A percentile compares a stretch with the other conserved stretches of the same genome.
phyloP scores from a whole-genome alignment of 2,113 vertebrate genomes.

The Elaphurus davidianus region DNA sequence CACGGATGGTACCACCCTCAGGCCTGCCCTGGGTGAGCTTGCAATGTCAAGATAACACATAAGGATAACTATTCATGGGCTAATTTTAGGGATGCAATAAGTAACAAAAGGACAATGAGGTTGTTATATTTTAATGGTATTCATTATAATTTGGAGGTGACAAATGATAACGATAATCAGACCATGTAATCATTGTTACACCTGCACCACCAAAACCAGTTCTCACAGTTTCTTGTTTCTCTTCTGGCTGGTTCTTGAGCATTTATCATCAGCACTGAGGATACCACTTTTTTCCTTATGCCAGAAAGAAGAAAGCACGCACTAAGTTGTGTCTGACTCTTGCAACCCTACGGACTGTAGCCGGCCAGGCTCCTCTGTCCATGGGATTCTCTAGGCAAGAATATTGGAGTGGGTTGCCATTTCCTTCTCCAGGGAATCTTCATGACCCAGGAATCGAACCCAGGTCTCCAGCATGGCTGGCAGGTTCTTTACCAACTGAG shows the following conservation, averaged over 20 bases:
- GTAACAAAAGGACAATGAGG: not conserved
- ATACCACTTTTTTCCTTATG: not conserved
- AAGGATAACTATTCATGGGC: not conserved
- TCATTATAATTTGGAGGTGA: not conserved
- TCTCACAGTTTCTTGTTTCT: not conserved
- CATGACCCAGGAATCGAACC: not conserved
- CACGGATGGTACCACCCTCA: not conserved
- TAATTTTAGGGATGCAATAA: not conserved
- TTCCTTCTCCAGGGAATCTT: not conserved
- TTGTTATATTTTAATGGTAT: slow-evolving; percentile 1
- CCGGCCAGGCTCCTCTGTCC: not conserved
- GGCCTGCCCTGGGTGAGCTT: not conserved
- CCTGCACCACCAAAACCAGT: not conserved
- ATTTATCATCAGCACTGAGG: not conserved
- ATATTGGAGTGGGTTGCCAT: not conserved
- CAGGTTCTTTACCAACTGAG: not conserved
- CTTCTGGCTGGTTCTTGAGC: not conserved
- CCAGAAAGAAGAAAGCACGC: not conserved
- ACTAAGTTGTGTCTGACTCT: not conserved
- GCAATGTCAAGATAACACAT: not conserved
- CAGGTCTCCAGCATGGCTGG: not conserved
- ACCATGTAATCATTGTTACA: not conserved
- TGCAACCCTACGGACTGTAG: not conserved
- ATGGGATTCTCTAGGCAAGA: not conserved
- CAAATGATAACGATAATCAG: not conserved